These are phyloP conservation scores for Nomada lathburiana DNA, from an alignment of 2,888 invertebrate species.

Conservation along the genomic window DNA sequence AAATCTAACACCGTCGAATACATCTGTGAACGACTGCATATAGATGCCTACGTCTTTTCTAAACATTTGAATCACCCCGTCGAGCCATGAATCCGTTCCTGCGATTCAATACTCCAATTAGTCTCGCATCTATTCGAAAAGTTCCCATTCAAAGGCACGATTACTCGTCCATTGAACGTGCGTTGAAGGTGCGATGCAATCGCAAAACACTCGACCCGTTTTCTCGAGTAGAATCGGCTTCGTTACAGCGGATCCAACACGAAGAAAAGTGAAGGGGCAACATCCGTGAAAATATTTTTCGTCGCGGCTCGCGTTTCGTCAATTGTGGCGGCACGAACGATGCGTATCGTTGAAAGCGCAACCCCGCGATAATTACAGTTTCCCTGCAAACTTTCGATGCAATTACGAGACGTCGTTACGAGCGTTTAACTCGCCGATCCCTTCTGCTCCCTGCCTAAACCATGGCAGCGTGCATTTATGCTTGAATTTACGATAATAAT, in stretches of 20 bases:
- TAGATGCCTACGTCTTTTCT: no score
- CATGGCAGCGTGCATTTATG: constrained; percentile 63
- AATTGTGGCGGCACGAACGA: constrained; percentile 63
- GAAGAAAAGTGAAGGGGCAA: not conserved
- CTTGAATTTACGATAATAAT: constrained; percentile 74
- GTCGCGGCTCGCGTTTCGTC: constrained; percentile 54
- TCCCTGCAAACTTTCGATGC: constrained; percentile 77
- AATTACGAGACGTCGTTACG: constrained; percentile 80
- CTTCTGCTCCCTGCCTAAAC: constrained; percentile 31
- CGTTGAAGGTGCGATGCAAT: not conserved
- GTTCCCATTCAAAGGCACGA: not conserved
- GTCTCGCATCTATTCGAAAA: not conserved
- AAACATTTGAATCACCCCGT: not conserved
- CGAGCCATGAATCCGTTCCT: not conserved
- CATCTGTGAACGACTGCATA: no score
- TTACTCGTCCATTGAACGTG: not conserved
- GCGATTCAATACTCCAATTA: not conserved
- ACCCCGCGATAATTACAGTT: constrained; percentile 77
- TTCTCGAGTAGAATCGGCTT: not conserved
- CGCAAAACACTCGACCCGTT: not conserved
- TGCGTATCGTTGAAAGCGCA: constrained; percentile 71
- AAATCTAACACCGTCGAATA: no score
- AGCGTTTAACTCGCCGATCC: constrained; percentile 74
- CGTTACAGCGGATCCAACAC: not conserved
- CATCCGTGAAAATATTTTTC: constrained; percentile 50